phyloP scores from a whole-genome alignment of 1,140 invertebrate genomes.

The Brachionus manjavacas region DNA sequence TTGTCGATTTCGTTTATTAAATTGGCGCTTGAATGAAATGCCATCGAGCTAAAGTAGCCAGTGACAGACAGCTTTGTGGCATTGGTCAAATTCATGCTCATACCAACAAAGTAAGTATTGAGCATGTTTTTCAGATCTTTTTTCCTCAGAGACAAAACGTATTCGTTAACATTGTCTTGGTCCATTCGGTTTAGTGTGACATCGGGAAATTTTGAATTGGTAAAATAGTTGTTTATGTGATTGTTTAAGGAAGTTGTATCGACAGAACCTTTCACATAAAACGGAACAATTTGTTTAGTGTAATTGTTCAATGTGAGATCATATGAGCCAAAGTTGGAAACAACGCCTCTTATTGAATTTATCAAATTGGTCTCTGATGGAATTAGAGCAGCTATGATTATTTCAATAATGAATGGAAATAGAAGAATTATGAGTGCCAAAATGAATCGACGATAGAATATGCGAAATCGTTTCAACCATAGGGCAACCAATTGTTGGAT shows the following conservation, averaged over 20 bases:
- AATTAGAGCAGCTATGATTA: neutral
- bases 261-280: neutral
- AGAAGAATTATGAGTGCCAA: constrained; percentile 11
- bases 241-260: neutral
- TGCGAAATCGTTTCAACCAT: constrained; percentile 18
- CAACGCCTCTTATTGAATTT: constrained; percentile 33
- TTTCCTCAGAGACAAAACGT: neutral
- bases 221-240: neutral
- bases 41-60: constrained; percentile 8
- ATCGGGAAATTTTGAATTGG: neutral
- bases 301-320: constrained; percentile 17
- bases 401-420: constrained; percentile 9
- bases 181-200: neutral
- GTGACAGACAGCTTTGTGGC: neutral
- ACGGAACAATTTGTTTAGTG: neutral
- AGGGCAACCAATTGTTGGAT: neutral
- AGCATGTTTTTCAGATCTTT: neutral
- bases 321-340: neutral
- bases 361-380: constrained; percentile 38
- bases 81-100: constrained; percentile 25
- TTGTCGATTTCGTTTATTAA: constrained; percentile 13
- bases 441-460: constrained; percentile 21
- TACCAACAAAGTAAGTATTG: constrained; percentile 20
- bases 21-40: constrained; percentile 38
- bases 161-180: neutral